A percentile compares a stretch with the other conserved stretches of the same genome.
These are phyloP conservation scores for Platycheirus albimanus DNA, from an alignment of 2,888 invertebrate genomes.

Conservation along the genomic window DNA sequence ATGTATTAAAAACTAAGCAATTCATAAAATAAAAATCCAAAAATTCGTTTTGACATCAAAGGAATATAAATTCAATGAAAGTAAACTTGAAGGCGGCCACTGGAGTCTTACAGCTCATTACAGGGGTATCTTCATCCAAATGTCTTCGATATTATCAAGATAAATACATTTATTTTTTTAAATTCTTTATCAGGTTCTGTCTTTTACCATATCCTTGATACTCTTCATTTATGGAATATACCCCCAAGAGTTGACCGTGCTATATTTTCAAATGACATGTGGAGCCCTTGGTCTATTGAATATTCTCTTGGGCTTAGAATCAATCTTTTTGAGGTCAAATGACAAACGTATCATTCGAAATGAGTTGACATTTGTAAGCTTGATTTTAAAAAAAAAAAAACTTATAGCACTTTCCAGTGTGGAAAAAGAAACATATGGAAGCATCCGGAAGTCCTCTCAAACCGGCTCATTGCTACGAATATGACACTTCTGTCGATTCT, in stretches of 20 bases:
- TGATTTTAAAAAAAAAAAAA: too few species aligned
- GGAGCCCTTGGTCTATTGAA: slow-evolving; percentile 12
- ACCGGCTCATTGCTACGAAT: too few species aligned
- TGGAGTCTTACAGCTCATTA: slow-evolving; percentile 23
- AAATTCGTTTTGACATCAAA: too few species aligned
- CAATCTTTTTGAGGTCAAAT: neutral
- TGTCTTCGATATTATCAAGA: too few species aligned
- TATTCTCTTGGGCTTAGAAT: slow-evolving; percentile 38
- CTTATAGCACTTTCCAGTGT: too few species aligned
- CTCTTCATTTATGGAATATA: slow-evolving; percentile 23
- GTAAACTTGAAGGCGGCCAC: neutral
- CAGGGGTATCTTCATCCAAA: slow-evolving; percentile 42
- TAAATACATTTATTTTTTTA: too few species aligned
- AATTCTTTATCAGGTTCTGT: slow-evolving; percentile 7
- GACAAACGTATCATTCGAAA: slow-evolving; percentile 29
- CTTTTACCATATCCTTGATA: neutral
- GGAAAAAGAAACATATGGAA: too few species aligned
- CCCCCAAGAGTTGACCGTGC: slow-evolving; percentile 36
- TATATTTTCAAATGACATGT: slow-evolving; percentile 49
- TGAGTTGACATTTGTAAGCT: slow-evolving; percentile 42
- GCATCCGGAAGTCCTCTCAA: too few species aligned
- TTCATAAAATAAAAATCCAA: too few species aligned
- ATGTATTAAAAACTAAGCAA: too few species aligned
- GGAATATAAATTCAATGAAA: neutral
- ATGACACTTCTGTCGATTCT: too few species aligned